phyloP scores from a whole-genome alignment of 2,888 invertebrate species.

The Protodeltote pygarga region DNA sequence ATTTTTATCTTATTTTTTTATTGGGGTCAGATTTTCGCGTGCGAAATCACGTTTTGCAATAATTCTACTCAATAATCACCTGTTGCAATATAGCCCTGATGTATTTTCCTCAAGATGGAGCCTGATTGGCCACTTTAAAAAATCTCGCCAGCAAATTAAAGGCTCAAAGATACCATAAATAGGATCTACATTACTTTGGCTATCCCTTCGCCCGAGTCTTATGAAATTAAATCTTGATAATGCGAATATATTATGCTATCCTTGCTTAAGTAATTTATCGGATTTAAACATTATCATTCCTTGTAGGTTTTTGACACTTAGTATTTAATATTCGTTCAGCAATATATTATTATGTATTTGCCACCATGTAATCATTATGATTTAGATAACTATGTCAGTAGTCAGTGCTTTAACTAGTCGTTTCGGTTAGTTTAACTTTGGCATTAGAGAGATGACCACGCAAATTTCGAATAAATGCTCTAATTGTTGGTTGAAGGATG shows the following conservation, averaged over 20 bases:
- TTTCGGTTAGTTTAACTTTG: conserved; percentile 20
- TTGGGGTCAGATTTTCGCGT: conserved; percentile 18
- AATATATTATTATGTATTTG: conserved; percentile 6
- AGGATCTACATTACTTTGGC: too few species aligned
- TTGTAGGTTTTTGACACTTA: too few species aligned
- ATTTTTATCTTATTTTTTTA: conserved; percentile 21
- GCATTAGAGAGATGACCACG: conserved; percentile 2
- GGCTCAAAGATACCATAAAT: too few species aligned
- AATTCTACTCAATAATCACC: conserved; percentile 1
- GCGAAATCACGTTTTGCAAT: conserved; percentile 28
- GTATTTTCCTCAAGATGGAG: too few species aligned
- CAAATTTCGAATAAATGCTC: conserved; percentile 2
- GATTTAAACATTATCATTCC: too few species aligned
- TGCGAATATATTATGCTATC: too few species aligned
- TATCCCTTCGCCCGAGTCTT: too few species aligned
- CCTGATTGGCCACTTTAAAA: too few species aligned
- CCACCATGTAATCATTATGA: conserved; percentile 11
- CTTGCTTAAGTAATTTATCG: too few species aligned
- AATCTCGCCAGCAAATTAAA: too few species aligned
- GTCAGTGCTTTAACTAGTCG: background rate
- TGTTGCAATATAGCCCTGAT: conserved; percentile 2
- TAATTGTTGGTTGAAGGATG: background rate
- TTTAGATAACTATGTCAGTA: conserved; percentile 7
- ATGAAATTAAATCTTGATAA: too few species aligned
- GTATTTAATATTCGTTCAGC: too few species aligned